phyloP scores from a whole-genome alignment of 2,797 vertebrate species.

The Myripristis jacobus region DNA sequence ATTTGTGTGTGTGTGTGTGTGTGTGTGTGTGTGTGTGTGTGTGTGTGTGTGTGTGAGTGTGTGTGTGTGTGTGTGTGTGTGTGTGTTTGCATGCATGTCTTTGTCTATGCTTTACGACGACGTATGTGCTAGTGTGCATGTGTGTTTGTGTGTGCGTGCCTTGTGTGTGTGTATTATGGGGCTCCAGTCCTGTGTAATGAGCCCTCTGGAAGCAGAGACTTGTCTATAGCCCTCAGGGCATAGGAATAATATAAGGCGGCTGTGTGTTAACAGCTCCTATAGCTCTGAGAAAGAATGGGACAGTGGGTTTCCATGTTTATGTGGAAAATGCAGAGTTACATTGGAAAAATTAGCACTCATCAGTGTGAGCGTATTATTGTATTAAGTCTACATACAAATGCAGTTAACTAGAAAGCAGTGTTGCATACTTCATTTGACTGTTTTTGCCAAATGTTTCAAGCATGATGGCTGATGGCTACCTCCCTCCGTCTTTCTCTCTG shows the following conservation, averaged over 20 bases:
- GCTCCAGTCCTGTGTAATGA: no score
- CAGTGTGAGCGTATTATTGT: neutral
- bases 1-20: no score
- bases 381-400: neutral
- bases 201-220: neutral
- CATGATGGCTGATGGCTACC: neutral
- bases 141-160: no score
- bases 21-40: neutral
- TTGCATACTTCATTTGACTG: neutral
- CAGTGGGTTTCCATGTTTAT: conserved; percentile 13
- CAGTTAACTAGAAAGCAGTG: neutral
- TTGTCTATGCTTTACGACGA: neutral
- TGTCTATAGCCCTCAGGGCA: neutral
- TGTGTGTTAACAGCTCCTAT: neutral
- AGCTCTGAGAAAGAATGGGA: conserved; percentile 1
- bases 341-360: neutral
- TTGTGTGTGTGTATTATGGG: no score
- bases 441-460: conserved; percentile 26
- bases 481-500: conserved; percentile 1
- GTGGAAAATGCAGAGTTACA: conserved; percentile 22
- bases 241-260: neutral
- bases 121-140: no score
- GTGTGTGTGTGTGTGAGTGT: neutral
- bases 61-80: no score
- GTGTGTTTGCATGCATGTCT: neutral